Evolutionary conservation across 2,888 invertebrate species (phyloP).

Genomic region (Meta bourneti): DNA sequence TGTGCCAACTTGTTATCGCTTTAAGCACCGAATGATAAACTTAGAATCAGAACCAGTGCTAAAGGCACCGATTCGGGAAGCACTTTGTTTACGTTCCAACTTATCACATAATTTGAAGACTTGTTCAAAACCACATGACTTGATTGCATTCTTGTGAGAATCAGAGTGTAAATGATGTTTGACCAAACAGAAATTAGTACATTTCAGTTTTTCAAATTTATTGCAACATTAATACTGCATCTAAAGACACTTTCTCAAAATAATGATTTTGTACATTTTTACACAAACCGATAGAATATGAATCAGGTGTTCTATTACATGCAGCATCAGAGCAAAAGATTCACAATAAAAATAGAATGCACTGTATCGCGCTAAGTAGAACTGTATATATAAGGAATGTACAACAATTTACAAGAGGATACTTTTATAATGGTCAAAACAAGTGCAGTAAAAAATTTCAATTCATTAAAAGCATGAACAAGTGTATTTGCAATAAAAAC

Average conservation of each 20-base stretch:
- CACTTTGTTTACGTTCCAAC: too few species aligned
- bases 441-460: slow-evolving; percentile 63
- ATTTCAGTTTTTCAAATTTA: slow-evolving; percentile 59
- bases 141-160: too few species aligned
- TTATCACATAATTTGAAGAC: too few species aligned
- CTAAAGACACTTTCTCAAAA: slow-evolving; percentile 61
- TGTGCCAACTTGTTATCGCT: too few species aligned
- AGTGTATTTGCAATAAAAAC: slow-evolving; percentile 38
- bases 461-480: slow-evolving; percentile 47
- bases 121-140: too few species aligned
- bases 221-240: slow-evolving; percentile 75
- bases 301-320: slow-evolving; percentile 17
- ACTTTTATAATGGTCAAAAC: slow-evolving; percentile 67
- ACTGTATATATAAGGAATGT: slow-evolving; percentile 61
- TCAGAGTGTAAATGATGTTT: too few species aligned
- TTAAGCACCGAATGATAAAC: too few species aligned
- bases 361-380: slow-evolving; percentile 4
- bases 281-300: slow-evolving; percentile 52
- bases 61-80: too few species aligned
- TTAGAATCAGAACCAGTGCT: too few species aligned
- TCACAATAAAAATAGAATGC: slow-evolving; percentile 45
- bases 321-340: not conserved
- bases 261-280: slow-evolving; percentile 68
- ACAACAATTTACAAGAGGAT: slow-evolving; percentile 70
- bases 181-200: not conserved